Evolutionary conservation across 2,888 invertebrate genomes (phyloP).

Genomic region (Epinotia demarniana): DNA sequence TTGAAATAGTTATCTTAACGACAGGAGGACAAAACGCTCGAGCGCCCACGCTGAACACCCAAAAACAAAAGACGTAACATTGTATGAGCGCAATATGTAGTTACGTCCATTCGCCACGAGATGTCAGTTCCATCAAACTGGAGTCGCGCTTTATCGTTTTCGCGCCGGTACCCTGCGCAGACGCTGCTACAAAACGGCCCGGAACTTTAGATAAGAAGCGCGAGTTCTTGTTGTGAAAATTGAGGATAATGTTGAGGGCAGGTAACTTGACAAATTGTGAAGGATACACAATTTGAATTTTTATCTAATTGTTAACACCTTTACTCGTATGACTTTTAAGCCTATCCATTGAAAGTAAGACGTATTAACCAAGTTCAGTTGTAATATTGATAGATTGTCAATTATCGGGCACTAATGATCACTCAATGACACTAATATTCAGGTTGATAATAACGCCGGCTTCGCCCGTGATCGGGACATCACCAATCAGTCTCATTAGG

Average conservation of each 20-base stretch:
- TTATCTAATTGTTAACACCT: too few species aligned
- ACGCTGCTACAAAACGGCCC: conserved; percentile 61
- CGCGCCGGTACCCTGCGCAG: conserved; percentile 60
- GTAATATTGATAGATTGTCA: too few species aligned
- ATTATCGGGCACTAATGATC: too few species aligned
- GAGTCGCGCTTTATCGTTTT: conserved; percentile 65
- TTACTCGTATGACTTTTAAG: too few species aligned
- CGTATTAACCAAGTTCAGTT: too few species aligned
- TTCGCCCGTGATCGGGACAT: too few species aligned
- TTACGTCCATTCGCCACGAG: conserved; percentile 1
- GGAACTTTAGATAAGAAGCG: conserved; percentile 39
- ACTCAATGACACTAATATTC: too few species aligned
- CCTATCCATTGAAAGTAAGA: too few species aligned
- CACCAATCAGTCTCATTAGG: too few species aligned
- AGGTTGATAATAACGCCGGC: too few species aligned
- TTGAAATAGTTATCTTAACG: conserved; percentile 44
- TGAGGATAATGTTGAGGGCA: not conserved
- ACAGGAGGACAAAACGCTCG: conserved; percentile 39
- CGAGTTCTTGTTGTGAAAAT: conserved; percentile 1
- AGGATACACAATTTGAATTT: too few species aligned
- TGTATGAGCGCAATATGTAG: not conserved
- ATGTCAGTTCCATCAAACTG: conserved; percentile 48
- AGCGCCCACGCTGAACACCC: conserved; percentile 18
- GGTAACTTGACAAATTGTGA: not conserved
- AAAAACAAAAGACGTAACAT: not conserved